Evolutionary conservation across 2,888 invertebrate genomes (phyloP), one percentile per base, ranked within the genome.

Genomic region (Caenorhabditis sulstoni): DNA sequence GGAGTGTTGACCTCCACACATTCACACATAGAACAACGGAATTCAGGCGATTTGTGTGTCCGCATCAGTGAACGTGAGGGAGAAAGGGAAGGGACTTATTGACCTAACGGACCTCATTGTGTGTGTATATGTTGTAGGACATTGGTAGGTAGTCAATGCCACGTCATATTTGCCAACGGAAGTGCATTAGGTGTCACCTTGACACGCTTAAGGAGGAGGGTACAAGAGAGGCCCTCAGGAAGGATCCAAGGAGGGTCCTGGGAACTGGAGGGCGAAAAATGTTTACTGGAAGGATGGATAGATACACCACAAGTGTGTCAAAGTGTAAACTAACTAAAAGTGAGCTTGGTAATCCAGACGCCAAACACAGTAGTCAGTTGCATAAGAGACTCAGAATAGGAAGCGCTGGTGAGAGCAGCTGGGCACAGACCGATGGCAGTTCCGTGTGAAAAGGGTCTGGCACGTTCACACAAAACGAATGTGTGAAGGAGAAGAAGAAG

Each of bases 121-220:
- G 29, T 29, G 7, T 29, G 3, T 29, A 7, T 29, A 29, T 29
- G 29, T 29, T 5, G 29, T 29, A 29, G n/a, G n/a, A n/a, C n/a
- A n/a, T n/a, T n/a, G n/a, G n/a, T n/a, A 29, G 29, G 29, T 29
- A 65, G 52, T 52, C 39, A 66, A 37, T 50, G 44, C 47, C 29
- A 47, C 37, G 50, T 50, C 16, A 39, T 71, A 49, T 71, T 71
- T 71, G 71, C 39, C 71, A 55, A 64, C 62, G 71, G 71, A 71
- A 64, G 62, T 62, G 12, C 20, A 35, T 55, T 22, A 49, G 37
- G 39, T 37, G 62, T 39, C 49, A 4, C 44, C 39, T 29, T 29
- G 29, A 29, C 29, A 29, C 29, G 29, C 29, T 3, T 29, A 29
- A 41, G 3, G 41, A 41, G 11, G 41, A 14, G 11, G 41, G n/a